Base-by-base conservation (phyloP, 2,797 vertebrate genomes). In the Acanthis flammea region DNA sequence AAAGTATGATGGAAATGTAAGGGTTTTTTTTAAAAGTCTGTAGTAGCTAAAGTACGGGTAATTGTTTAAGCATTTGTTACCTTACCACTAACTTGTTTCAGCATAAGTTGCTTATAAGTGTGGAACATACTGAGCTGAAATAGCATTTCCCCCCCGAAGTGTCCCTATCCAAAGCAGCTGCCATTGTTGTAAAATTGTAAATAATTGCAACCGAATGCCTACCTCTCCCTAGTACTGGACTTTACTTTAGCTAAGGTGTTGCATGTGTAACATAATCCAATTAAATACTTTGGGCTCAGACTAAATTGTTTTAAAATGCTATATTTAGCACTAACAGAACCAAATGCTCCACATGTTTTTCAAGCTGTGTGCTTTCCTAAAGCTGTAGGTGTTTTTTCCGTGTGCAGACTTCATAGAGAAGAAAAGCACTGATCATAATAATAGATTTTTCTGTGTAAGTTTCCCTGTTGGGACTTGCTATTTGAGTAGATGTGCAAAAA, bases 281-380 rank as follows among this genome's bases (percentile, higher is more conserved):
- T 87, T 88, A 93, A 92, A 65, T 91, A 72, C 74, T 90, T 76
- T 25, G 45, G 60, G 47, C 47, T 78, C 51, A 81, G 58, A 58
- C 75, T 80, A 65, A 50, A 94, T 86, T 92, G 58, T 90, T 93
- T 94, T 94, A 53, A 86, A 70, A 66, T 57, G 61, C 90, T 96
- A 50, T 94, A 84, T 96, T 90, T 95, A 91, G 68, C 45, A 42
- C 39, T 28, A 54, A 10, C 61, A 73, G 79, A 79, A 65, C 68
- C 27, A 71, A 86, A 33, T 47, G 55, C 60, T 82, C 44, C 58
- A 47, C 67, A 17, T 65, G 35, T 86, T 83, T 74, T 44, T 65
- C 81, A 77, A 65, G 53, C 71, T 80, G 35, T 23, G 41, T 27
- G 39, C 39, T 93, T 89, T 95, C 25, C 65, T 74, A 55, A 91